Evolutionary conservation across 2,113 vertebrate genomes (phyloP), one percentile per base, ranked within the genome.

Genomic region (Grallaria varia): DNA sequence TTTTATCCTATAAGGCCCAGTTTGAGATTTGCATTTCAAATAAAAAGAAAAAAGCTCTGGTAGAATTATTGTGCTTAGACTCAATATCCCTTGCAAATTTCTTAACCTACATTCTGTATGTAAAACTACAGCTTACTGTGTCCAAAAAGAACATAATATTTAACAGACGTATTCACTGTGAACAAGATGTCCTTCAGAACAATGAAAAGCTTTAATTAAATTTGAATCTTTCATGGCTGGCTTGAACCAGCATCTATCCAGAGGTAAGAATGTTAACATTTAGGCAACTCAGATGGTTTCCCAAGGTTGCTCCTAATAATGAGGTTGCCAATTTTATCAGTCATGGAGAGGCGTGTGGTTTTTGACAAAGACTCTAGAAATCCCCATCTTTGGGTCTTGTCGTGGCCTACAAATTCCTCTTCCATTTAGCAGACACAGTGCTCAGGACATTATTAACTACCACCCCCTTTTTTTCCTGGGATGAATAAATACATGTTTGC

Each of bases 21-120:
- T 53, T 49, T 49, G 71, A 93, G 69, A 95, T 96, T 94, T 96
- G 76, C 86, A 89, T 92, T 96, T 88, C 80, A 97, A 95, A 95
- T 63, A 90, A 78, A 68, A 84, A 68, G 35, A 92, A 88, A 88
- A 88, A 72, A 52, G 24, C 44, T 89, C 56, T 67, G 49, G 53
- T n/a, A 25, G 37, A 94, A 53, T 49, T 78, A 9, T 12, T 55
- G 62, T 52, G 18, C 68, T 74, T 62, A 92, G 52, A 84, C 75
- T 21, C 59, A 71, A 77, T 56, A 80, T 49, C 25, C 60, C 60
- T 94, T 90, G 68, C 83, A 96, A 92, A 96, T 94, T 86, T 66
- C 79, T 80, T 86, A 88, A 50, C 17, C 59, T 63, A 37, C 9
- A 83, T 88, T 58, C 71, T 76, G 33, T 81, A 56, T 42, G 63